Percentiles rank a stretch among this genome's conserved stretches.
phyloP scores from a whole-genome alignment of 2,113 vertebrate species.

The Ophiodon elongatus region DNA sequence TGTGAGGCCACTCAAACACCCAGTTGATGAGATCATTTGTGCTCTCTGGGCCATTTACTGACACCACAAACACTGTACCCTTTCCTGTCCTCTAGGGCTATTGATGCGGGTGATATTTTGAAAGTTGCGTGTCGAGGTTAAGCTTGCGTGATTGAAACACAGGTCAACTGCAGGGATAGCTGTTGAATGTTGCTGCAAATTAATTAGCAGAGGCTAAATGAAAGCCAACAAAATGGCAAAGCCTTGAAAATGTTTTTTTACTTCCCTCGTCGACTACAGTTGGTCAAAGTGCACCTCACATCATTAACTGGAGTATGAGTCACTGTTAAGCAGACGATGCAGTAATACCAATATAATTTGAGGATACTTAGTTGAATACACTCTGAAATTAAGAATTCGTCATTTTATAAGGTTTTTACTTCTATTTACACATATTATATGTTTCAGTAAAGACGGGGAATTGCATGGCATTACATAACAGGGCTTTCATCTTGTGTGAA shows the following conservation, averaged over 20 bases:
- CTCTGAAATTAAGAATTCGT: neutral
- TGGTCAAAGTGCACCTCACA: constrained; percentile 17
- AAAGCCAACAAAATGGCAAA: constrained; percentile 11
- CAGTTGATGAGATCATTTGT: constrained; percentile 64
- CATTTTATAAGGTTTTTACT: neutral
- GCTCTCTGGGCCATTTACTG: constrained; percentile 52
- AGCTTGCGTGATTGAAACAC: constrained; percentile 19
- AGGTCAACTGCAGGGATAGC: constrained; percentile 46
- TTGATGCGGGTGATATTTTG: constrained; percentile 29
- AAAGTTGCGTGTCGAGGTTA: constrained; percentile 28
- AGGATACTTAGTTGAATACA: neutral
- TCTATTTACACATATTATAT: neutral
- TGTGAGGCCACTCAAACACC: constrained; percentile 63
- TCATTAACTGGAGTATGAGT: constrained; percentile 33
- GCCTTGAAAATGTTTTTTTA: constrained; percentile 1
- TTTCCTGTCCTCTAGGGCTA: constrained; percentile 35
- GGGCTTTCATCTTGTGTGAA: neutral
- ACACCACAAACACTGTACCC: constrained; percentile 55
- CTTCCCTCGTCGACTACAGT: neutral
- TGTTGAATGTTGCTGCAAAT: constrained; percentile 39
- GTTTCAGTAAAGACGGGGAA: neutral
- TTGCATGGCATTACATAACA: neutral
- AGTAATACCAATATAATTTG: neutral
- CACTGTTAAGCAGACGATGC: neutral
- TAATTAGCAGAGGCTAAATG: constrained; percentile 20